Evolutionary conservation across 2,113 vertebrate genomes (phyloP).

Genomic region (Hemiscyllium ocellatum): DNA sequence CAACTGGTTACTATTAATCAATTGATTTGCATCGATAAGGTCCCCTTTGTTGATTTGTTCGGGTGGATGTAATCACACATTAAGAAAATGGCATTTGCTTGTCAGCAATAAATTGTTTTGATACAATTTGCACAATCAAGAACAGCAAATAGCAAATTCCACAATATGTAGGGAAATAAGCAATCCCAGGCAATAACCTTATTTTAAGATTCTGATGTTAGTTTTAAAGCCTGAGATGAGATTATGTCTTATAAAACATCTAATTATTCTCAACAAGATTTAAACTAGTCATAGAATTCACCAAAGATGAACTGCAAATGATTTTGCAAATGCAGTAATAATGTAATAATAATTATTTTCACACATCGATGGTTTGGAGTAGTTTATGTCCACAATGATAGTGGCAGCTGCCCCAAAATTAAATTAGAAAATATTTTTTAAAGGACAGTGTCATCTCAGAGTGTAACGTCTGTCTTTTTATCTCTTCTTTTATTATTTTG

Average conservation of each 20-base stretch:
- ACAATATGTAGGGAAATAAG: not conserved
- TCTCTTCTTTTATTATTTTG: not conserved
- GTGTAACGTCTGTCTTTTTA: not conserved
- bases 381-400: not conserved
- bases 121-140: not conserved
- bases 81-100: not conserved
- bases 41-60: not conserved
- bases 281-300: not conserved
- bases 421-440: constrained; percentile 19
- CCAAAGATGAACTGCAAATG: constrained; percentile 2
- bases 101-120: not conserved
- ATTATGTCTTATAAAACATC: not conserved
- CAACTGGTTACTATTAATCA: not conserved
- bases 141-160: not conserved
- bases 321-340: constrained; percentile 23
- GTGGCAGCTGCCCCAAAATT: constrained; percentile 11
- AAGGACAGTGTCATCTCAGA: not conserved
- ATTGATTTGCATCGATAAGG: not conserved
- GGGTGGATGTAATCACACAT: not conserved
- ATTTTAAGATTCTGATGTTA: not conserved
- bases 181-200: not conserved
- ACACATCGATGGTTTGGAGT: not conserved
- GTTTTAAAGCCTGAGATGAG: not conserved
- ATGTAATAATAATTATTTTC: constrained; percentile 25
- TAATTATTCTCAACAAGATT: not conserved